A percentile compares a stretch with the other conserved stretches of the same genome.
Evolutionary conservation across 2,113 vertebrate genomes (phyloP).

Genomic region (Oplegnathus fasciatus): DNA sequence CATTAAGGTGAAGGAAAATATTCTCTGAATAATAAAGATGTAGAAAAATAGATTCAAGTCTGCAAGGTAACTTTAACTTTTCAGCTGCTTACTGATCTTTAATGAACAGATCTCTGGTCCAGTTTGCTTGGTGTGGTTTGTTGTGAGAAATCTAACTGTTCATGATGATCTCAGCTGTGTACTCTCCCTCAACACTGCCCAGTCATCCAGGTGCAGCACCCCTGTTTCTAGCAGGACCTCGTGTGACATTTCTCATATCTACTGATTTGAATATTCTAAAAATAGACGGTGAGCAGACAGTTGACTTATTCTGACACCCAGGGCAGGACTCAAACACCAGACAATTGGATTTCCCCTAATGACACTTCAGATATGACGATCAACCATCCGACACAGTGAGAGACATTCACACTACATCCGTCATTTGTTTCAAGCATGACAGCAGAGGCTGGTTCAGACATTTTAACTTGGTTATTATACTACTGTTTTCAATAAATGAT

Average conservation of each 20-base stretch:
- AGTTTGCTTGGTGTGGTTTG: neutral
- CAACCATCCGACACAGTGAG: conserved; percentile 7
- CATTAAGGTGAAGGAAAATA: neutral
- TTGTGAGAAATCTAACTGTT: neutral
- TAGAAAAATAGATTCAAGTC: neutral
- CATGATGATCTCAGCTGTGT: neutral
- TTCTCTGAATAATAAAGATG: neutral
- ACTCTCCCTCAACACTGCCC: neutral
- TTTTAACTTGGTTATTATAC: too few relatives aligned
- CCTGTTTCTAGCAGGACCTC: conserved; percentile 1
- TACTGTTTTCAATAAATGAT: neutral
- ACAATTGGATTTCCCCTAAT: conserved; percentile 75
- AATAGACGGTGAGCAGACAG: conserved; percentile 38
- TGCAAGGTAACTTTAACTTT: neutral
- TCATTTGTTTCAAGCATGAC: conserved; percentile 22
- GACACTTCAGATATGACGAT: conserved; percentile 45
- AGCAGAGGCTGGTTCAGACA: neutral
- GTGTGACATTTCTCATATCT: conserved; percentile 23
- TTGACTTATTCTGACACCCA: conserved; percentile 35
- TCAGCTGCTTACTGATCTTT: neutral
- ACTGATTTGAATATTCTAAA: conserved; percentile 53
- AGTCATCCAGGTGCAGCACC: conserved; percentile 14
- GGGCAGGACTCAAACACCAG: conserved; percentile 14
- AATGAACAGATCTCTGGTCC: neutral
- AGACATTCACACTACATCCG: conserved; percentile 31